Conservation (phyloP, 1,140 invertebrate genomes). For the Drosophila sp. region DNA sequence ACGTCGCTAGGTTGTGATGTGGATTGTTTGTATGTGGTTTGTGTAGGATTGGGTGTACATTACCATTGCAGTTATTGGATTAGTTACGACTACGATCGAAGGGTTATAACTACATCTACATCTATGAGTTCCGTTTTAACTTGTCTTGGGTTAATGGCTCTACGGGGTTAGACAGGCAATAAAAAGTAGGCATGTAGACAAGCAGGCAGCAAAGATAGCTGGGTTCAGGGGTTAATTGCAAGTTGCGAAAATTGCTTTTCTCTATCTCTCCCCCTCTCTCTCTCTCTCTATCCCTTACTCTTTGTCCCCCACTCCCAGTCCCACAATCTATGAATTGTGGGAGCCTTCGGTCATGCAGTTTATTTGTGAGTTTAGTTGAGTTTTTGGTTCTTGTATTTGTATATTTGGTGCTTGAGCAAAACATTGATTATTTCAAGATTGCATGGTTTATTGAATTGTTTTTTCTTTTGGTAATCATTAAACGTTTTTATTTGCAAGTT, state of each 20-base stretch:
- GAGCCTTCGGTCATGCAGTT: constrained; percentile 14
- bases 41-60: constrained; percentile 5
- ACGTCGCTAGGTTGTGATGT: constrained; percentile 10
- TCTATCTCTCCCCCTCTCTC: constrained; percentile 5
- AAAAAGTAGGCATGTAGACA: constrained; percentile 5
- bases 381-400: background rate
- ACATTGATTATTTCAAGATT: constrained; percentile 22
- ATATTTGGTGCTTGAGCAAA: constrained; percentile 22
- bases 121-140: background rate
- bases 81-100: constrained; percentile 27
- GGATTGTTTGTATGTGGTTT: constrained; percentile 17
- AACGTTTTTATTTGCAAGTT: constrained; percentile 28
- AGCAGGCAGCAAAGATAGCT: constrained; percentile 29
- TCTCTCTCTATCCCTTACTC: background rate
- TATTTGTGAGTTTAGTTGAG: background rate
- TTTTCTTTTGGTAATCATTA: constrained; percentile 2
- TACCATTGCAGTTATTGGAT: constrained; percentile 30
- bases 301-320: background rate
- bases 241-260: background rate
- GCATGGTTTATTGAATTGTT: background rate
- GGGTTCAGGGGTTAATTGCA: constrained; percentile 13
- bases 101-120: background rate
- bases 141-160: constrained; percentile 31
- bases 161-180: constrained; percentile 43
- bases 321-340: too few species aligned